A percentile compares a stretch with the other conserved stretches of the same genome.
Evolutionary conservation across 2,888 invertebrate genomes (phyloP).

Genomic region (Esperia sulphurella): DNA sequence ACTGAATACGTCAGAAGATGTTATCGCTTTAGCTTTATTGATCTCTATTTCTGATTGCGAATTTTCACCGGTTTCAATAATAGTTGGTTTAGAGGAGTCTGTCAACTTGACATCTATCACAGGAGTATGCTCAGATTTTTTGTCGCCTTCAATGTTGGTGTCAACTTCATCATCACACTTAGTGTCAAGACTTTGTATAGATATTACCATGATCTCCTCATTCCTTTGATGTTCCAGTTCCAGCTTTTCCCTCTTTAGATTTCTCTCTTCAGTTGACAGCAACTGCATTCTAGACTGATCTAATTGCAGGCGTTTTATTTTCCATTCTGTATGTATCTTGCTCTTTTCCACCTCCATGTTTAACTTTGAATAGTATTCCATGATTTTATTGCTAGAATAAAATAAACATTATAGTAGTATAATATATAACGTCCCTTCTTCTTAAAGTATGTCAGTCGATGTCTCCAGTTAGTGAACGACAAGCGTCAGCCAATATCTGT

Average conservation of each 20-base stretch:
- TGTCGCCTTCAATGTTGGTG: background rate
- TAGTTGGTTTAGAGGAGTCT: slow-evolving; percentile 19
- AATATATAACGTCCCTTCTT: no score
- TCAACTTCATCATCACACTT: slow-evolving; percentile 33
- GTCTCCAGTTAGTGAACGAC: no score
- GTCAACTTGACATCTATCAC: slow-evolving; percentile 17
- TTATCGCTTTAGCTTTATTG: slow-evolving; percentile 34
- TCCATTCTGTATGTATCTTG: slow-evolving; percentile 78
- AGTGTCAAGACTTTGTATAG: slow-evolving; percentile 46
- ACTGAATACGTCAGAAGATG: slow-evolving; percentile 46
- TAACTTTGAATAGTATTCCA: slow-evolving; percentile 82
- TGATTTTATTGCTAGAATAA: slow-evolving; percentile 74
- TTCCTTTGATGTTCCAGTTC: slow-evolving; percentile 63
- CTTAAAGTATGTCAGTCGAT: no score
- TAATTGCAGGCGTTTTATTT: slow-evolving; percentile 67
- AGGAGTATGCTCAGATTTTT: background rate
- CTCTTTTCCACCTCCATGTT: slow-evolving; percentile 79
- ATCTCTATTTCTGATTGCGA: slow-evolving; percentile 19
- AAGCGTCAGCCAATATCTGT: no score
- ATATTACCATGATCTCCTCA: slow-evolving; percentile 60
- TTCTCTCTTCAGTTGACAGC: slow-evolving; percentile 72
- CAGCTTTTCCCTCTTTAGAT: slow-evolving; percentile 75
- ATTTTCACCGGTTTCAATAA: slow-evolving; percentile 18
- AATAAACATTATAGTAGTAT: background rate
- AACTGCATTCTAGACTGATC: slow-evolving; percentile 67